Conservation (phyloP, 2,797 vertebrate species). For the Phalloptychus januarius region DNA sequence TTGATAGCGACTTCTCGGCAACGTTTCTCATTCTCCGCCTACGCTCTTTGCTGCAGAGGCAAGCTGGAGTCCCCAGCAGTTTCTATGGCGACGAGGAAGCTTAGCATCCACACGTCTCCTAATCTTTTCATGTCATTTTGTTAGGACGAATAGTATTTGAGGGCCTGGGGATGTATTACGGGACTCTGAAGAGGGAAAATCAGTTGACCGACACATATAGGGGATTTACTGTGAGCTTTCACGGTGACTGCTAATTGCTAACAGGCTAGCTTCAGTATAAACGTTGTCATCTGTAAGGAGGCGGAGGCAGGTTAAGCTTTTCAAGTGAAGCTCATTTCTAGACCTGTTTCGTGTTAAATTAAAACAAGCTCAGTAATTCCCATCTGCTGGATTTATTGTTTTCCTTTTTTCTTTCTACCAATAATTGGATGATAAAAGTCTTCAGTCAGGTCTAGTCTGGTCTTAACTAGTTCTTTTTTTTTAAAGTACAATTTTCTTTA, state of each 20-base stretch:
- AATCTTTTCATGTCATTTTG: background rate
- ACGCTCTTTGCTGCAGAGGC: constrained; percentile 7
- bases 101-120: background rate
- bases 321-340: background rate
- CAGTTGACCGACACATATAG: background rate
- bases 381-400: too few relatives aligned
- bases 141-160: background rate
- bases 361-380: too few relatives aligned
- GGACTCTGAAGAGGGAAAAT: background rate
- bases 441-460: too few relatives aligned
- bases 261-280: background rate
- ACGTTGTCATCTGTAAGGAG: background rate
- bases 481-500: too few relatives aligned
- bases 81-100: constrained; percentile 1
- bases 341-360: background rate
- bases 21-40: background rate
- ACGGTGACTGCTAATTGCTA: background rate
- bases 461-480: too few relatives aligned
- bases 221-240: background rate
- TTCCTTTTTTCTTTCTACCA: too few relatives aligned
- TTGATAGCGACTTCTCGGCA: background rate
- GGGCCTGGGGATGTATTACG: background rate
- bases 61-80: background rate
- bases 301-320: background rate
- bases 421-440: too few relatives aligned